Evolutionary conservation across 2,113 vertebrate species (phyloP), one percentile per base, ranked within the genome.

Genomic region (Boulengeromyrus knoepffleri): DNA sequence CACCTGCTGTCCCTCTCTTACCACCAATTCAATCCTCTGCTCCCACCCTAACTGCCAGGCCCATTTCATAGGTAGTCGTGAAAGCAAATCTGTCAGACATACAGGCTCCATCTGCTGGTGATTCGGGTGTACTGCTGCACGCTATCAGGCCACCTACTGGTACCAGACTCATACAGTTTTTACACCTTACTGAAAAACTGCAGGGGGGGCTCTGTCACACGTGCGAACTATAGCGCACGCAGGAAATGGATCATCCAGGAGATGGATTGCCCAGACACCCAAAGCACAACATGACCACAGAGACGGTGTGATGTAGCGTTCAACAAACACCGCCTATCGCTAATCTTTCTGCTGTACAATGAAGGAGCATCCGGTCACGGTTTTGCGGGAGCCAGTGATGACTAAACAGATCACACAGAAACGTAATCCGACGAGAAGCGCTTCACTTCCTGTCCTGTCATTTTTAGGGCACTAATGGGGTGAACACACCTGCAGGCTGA

Each of bases 81-180:
- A 85, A 47, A 24, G 45, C 83, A n/a, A 85, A 45, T 5, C 83
- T 47, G 21, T 85, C 45, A 47, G 83, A n/a, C 83, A 45, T 47
- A 27, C 70, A 90, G 45, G 45, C 8, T 45, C 83, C 83, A 47
- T n/a, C 83, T 46, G 45, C 0, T 88, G 74, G 21, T 21, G 36
- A 12, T 46, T 12, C 24, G 3, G 49, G 66, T 39, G 77, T 4
- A 85, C 83, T 46, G 83, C 83, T 85, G 42, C 77, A 45, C 0
- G 1, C 39, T 84, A 3, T 89, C 88, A 52, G 3, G 91, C 92
- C 93, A 93, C 90, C 92, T 92, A n/a, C 92, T 36, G 89, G 56
- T 92, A n/a, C 92, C 42, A 88, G 52, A 3, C 88, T 91, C 15
- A 66, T 31, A 46, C 80, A 85, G 8, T 42, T 42, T 42, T 24